Base-by-base conservation (phyloP, 2,113 vertebrate species). In the Zeus faber region DNA sequence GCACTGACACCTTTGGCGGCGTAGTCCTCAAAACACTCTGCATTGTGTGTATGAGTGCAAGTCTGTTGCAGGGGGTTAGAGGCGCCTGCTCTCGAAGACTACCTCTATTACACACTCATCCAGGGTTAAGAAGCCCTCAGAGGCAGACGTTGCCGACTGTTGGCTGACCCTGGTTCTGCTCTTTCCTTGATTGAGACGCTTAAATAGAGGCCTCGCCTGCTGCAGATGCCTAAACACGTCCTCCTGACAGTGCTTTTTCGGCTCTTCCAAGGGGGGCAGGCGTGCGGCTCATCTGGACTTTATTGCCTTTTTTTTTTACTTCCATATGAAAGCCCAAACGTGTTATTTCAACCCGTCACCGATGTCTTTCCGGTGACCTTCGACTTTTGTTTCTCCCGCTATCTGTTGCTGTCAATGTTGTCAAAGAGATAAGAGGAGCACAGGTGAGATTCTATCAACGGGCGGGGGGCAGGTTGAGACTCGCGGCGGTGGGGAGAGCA, bases 391-490 rank as follows among this genome's bases (percentile, higher is more conserved):
- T 27, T 20, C 27, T 25, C 16, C n/a, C 39, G 13, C 37, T 41
- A 64, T 56, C 53, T 49, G 47, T 39, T 81, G 58, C 77, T 57
- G 70, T 73, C 72, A 24, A 51, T 25, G 50, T 70, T 62, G 74
- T 77, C 72, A 66, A 47, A 52, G 49, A 74, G 80, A 87, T 82
- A 82, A 85, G 71, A 72, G 61, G 58, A 65, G 72, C 81, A 60
- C 57, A 49, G 62, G 50, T 65, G 70, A 78, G 80, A 75, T 81
- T 72, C 67, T 49, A 73, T 84, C 63, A 67, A 20, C 39, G 58
- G 51, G 9, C 9, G 9, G 14, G 4, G 31, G 9, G 14, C 14
- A 13, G 8, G 29, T 31, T 6, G 6, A 10, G 6, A 10, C 29
- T 31, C 6, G 29, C 29, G 33, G 14, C 10, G 3, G 10, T 7